Conservation (phyloP, 2,888 invertebrate genomes). For the Agriopis marginaria region DNA sequence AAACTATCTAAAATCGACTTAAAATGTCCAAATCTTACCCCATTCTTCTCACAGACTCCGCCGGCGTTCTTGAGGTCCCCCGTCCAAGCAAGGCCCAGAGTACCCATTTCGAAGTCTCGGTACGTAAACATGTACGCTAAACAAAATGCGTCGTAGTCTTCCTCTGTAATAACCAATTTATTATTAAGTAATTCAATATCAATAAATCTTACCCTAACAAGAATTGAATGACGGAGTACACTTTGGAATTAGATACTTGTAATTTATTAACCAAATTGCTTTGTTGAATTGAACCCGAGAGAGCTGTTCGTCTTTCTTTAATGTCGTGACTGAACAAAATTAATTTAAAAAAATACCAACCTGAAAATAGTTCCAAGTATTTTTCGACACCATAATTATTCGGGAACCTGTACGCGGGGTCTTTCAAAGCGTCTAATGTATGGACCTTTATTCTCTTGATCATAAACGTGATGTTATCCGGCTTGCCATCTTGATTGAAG, state of each 20-base stretch:
- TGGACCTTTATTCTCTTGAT: conserved; percentile 98
- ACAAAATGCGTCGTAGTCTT: conserved; percentile 99
- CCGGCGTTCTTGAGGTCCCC: conserved; percentile 98
- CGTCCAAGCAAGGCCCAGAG: conserved; percentile 99
- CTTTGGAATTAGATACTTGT: conserved; percentile 44
- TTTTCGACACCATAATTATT: conserved; percentile 99
- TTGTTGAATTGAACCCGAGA: conserved; percentile 49
- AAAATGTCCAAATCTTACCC: conserved; percentile 87
- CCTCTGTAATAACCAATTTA: conserved; percentile 89
- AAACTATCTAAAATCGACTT: not conserved
- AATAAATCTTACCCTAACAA: conserved; percentile 41
- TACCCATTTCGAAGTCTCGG: conserved; percentile 98
- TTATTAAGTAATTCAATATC: conserved; percentile 30
- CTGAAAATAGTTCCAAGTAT: conserved; percentile 98
- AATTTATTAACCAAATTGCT: conserved; percentile 58
- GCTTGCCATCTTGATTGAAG: conserved; percentile 96
- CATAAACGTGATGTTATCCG: conserved; percentile 98
- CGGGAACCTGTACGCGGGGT: conserved; percentile 95
- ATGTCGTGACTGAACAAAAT: conserved; percentile 36
- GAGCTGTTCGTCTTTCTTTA: conserved; percentile 49
- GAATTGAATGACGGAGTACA: conserved; percentile 33
- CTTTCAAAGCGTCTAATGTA: conserved; percentile 93
- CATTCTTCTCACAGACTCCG: conserved; percentile 99
- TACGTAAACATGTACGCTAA: conserved; percentile 99
- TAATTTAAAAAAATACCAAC: conserved; percentile 69